Conservation (phyloP, 2,888 invertebrate species). For the Cephus nigrinus region DNA sequence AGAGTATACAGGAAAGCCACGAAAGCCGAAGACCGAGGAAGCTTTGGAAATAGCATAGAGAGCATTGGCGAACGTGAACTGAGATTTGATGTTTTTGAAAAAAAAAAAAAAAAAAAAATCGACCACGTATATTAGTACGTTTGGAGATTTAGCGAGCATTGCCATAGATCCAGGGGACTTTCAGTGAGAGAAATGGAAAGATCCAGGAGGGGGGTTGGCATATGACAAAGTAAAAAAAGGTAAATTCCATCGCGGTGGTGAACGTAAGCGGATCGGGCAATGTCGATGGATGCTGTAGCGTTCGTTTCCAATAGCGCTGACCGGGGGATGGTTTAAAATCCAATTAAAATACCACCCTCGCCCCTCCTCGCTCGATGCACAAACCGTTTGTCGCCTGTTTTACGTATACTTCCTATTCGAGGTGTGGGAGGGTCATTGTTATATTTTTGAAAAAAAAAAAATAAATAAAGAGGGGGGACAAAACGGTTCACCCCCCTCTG, state of each 20-base stretch:
- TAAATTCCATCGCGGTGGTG: background rate
- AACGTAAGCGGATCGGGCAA: background rate
- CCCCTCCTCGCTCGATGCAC: background rate
- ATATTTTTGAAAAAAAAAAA: background rate
- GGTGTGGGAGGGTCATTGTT: background rate
- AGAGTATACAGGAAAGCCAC: no score
- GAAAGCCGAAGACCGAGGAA: background rate
- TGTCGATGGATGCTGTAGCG: background rate
- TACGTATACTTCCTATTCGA: background rate
- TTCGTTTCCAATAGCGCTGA: background rate
- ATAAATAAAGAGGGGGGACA: no score
- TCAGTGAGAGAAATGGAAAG: background rate
- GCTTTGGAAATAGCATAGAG: background rate
- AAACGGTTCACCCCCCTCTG: no score
- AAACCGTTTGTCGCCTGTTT: background rate
- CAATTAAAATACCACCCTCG: background rate
- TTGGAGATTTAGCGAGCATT: background rate
- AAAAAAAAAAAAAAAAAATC: no score
- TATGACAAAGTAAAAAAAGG: background rate
- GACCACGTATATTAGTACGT: background rate
- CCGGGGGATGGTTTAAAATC: background rate
- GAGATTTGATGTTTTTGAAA: background rate
- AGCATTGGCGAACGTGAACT: background rate
- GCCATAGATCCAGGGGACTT: background rate
- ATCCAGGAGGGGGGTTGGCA: background rate